These are phyloP conservation scores for Phataginus tricuspis DNA, from an alignment of 2,797 vertebrate species.

Conservation along the genomic window DNA sequence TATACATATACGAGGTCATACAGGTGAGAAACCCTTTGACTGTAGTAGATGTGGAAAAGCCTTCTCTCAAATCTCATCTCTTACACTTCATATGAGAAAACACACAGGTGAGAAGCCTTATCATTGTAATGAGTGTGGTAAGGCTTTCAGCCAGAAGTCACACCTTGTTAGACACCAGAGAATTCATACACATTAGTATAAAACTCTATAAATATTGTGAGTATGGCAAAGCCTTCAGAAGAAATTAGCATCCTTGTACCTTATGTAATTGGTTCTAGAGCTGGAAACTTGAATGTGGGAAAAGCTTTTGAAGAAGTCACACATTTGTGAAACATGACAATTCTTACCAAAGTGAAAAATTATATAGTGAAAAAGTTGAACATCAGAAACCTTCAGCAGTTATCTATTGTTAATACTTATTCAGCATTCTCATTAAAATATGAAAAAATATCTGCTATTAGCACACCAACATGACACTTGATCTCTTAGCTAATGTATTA, in stretches of 20 bases:
- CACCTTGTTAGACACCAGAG: slow-evolving; percentile 80
- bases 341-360: neutral
- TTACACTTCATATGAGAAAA: slow-evolving; percentile 78
- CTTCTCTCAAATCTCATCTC: slow-evolving; percentile 78
- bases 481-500: neutral
- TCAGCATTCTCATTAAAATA: slow-evolving; percentile 36
- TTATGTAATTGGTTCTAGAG: neutral
- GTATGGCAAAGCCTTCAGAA: neutral
- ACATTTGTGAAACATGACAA: neutral
- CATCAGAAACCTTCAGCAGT: neutral
- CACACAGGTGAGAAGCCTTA: slow-evolving; percentile 79
- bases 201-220: neutral
- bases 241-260: neutral
- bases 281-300: neutral
- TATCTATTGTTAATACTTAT: neutral
- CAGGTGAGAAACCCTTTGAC: slow-evolving; percentile 78
- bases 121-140: slow-evolving; percentile 75
- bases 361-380: slow-evolving; percentile 29
- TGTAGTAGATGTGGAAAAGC: slow-evolving; percentile 79
- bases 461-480: neutral
- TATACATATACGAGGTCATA: slow-evolving; percentile 78
- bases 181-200: slow-evolving; percentile 69
- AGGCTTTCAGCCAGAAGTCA: slow-evolving; percentile 79
- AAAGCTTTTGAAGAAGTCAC: neutral
- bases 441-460: neutral